phyloP scores from a whole-genome alignment of 35 echinoderm and acorn worm species.

The Lytechinus variegatus region DNA sequence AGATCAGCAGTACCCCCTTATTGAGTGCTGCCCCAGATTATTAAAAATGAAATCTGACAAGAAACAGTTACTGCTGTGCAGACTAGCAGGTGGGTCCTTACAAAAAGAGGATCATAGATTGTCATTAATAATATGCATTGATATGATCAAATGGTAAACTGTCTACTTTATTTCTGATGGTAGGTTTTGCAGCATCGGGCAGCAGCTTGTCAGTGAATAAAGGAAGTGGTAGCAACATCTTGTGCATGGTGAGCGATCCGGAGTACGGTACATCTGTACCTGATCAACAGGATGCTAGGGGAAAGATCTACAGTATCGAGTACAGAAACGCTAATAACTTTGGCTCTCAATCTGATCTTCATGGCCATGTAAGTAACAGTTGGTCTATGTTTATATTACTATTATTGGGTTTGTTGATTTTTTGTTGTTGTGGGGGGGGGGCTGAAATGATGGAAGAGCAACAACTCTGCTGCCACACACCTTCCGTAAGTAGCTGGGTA shows the following conservation, averaged over 20 bases:
- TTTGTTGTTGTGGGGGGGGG: not conserved
- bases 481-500: too few species aligned
- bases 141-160: not conserved
- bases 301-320: slow-evolving; percentile 37
- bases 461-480: too few species aligned
- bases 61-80: too few species aligned
- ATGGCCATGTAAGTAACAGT: slow-evolving; percentile 30
- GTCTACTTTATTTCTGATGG: not conserved
- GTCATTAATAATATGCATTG: not conserved
- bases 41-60: too few species aligned
- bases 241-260: slow-evolving; percentile 48
- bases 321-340: slow-evolving; percentile 42
- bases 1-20: too few species aligned
- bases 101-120: too few species aligned
- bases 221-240: slow-evolving; percentile 31
- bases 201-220: slow-evolving; percentile 12
- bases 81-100: too few species aligned
- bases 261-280: not conserved
- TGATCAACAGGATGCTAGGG: not conserved
- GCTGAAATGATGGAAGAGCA: not conserved
- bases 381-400: not conserved
- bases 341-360: not conserved
- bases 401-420: not conserved
- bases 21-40: too few species aligned
- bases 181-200: slow-evolving; percentile 40